Percentiles rank a stretch among this genome's conserved stretches.
Evolutionary conservation across 2,797 vertebrate species (phyloP).

Genomic region (Coregonus ussuriensis): DNA sequence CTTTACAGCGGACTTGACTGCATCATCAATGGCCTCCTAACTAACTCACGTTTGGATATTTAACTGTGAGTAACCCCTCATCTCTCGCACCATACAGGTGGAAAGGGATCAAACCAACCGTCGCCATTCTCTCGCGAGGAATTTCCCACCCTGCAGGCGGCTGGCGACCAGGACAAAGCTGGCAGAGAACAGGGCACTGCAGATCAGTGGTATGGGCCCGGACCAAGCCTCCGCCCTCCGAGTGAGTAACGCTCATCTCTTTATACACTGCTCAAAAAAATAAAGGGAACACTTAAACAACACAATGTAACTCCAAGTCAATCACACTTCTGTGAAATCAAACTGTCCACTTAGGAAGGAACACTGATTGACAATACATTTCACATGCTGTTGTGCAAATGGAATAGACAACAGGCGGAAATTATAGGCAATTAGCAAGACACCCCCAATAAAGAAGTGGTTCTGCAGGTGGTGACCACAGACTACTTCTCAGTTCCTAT

Average conservation of each 20-base stretch:
- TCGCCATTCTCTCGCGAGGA: conserved; percentile 99
- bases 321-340: no score
- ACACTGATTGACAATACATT: no score
- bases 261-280: no score
- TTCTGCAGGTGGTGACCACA: no score
- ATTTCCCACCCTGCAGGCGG: conserved; percentile 99
- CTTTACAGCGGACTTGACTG: neutral
- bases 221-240: conserved; percentile 98
- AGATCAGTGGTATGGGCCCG: conserved; percentile 98
- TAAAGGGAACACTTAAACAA: no score
- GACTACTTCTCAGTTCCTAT: no score
- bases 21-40: neutral
- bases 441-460: no score
- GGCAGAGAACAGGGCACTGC: conserved; percentile 95
- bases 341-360: no score
- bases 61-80: neutral
- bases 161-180: conserved; percentile 97
- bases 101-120: conserved; percentile 96
- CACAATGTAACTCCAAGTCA: no score
- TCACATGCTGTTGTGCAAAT: no score
- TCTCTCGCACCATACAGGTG: neutral
- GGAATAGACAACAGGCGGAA: no score
- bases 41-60: neutral
- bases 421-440: no score
- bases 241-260: conserved; percentile 72